Percentiles rank a stretch among this genome's conserved stretches.
Evolutionary conservation across 2,888 invertebrate genomes (phyloP).

Genomic region (Caenorhabditis afra): DNA sequence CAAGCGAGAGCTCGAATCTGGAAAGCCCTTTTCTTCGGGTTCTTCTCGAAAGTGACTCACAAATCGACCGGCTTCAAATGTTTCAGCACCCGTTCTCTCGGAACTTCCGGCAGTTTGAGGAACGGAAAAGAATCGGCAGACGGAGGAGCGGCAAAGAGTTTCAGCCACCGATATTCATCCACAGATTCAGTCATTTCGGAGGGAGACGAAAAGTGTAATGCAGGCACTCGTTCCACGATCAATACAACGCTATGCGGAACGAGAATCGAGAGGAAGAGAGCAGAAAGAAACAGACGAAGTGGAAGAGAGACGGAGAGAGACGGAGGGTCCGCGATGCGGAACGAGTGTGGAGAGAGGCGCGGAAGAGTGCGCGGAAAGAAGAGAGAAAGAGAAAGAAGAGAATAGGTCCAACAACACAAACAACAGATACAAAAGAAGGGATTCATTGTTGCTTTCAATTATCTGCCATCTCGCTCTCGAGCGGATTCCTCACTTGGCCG

Average conservation of each 20-base stretch:
- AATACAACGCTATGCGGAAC: background rate
- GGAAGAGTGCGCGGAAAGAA: no score
- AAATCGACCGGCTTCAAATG: conserved; percentile 6
- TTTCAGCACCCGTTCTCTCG: background rate
- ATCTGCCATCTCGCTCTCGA: no score
- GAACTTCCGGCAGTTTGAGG: conserved; percentile 3
- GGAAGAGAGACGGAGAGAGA: background rate
- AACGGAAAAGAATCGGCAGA: background rate
- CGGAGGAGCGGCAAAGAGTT: no score
- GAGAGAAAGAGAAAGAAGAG: no score
- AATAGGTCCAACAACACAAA: no score
- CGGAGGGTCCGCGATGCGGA: background rate
- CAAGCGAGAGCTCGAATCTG: conserved; percentile 1
- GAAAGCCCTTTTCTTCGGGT: no score
- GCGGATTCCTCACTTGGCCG: no score
- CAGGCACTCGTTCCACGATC: background rate
- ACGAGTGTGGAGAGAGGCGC: no score
- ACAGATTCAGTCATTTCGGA: no score
- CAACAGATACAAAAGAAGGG: no score
- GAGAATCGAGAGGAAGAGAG: conserved; percentile 12
- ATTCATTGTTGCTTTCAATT: no score
- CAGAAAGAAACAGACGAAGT: background rate
- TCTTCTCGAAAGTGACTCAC: conserved; percentile 17
- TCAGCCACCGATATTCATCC: no score
- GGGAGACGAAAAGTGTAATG: background rate